Evolutionary conservation across 92 coral and sea anemone genomes (phyloP).

Genomic region (Epizoanthus ramosus): DNA sequence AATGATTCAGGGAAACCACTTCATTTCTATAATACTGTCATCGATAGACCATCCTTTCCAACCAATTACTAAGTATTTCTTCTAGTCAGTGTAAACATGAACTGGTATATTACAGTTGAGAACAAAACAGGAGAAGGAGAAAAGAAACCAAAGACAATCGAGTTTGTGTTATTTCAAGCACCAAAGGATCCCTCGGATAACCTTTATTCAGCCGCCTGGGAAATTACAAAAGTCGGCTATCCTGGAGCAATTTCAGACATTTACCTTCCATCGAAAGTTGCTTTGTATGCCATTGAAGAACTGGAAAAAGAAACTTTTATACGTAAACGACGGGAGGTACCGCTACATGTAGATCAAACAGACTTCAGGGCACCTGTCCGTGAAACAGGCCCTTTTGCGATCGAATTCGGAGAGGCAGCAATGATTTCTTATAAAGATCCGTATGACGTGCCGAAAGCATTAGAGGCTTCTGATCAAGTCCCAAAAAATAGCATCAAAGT

Average conservation of each 20-base stretch:
- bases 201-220: background rate
- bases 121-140: background rate
- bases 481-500: background rate
- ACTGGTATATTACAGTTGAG: background rate
- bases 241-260: background rate
- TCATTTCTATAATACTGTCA: too few relatives aligned
- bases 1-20: too few relatives aligned
- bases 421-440: background rate
- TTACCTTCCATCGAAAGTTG: background rate
- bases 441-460: background rate
- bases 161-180: background rate
- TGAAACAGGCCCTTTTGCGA: background rate
- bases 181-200: background rate
- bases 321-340: background rate
- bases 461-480: background rate
- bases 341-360: too few relatives aligned
- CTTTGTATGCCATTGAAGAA: background rate
- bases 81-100: background rate
- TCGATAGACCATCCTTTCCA: too few relatives aligned
- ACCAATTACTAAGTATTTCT: too few relatives aligned
- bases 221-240: background rate
- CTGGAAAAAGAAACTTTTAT: background rate
- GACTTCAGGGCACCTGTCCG: background rate
- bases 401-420: background rate
- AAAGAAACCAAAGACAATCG: background rate